Evolutionary conservation across 2,888 invertebrate species (phyloP).

Genomic region (Acleris emargana): DNA sequence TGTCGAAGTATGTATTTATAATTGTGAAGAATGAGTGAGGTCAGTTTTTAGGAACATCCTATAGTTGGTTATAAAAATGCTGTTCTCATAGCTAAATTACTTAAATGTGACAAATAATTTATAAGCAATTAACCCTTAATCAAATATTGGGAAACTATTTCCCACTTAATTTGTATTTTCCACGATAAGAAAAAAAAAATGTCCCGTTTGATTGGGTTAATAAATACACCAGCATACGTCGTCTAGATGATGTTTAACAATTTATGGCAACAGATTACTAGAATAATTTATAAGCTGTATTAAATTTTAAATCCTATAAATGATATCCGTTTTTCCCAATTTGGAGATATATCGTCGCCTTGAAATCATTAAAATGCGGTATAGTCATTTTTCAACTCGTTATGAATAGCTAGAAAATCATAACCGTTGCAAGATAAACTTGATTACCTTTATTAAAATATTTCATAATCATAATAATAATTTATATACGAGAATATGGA

Average conservation of each 20-base stretch:
- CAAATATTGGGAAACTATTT: too few relatives aligned
- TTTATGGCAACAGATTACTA: constrained; percentile 18
- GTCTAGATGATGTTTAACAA: constrained; percentile 2
- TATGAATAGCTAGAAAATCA: constrained; percentile 23
- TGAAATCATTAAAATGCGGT: constrained; percentile 31
- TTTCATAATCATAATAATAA: too few relatives aligned
- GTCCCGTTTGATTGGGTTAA: too few relatives aligned
- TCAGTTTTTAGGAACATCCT: too few relatives aligned
- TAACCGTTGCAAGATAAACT: constrained; percentile 21
- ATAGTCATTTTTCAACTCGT: constrained; percentile 21
- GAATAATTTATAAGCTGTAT: constrained; percentile 2
- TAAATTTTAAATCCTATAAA: constrained; percentile 30
- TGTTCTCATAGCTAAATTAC: background rate
- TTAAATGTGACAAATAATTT: background rate
- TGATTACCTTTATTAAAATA: background rate
- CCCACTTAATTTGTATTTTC: too few relatives aligned
- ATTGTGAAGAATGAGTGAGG: too few relatives aligned
- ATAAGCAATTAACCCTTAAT: too few relatives aligned
- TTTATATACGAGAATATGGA: too few relatives aligned
- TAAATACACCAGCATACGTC: constrained; percentile 1
- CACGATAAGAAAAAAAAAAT: too few relatives aligned
- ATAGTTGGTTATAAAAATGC: background rate
- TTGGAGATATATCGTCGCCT: constrained; percentile 23
- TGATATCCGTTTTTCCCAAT: constrained; percentile 32
- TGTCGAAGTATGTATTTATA: background rate